Percentiles rank a stretch among this genome's conserved stretches.
Conservation (phyloP, 2,888 invertebrate genomes). For the Stenichneumon culpator region DNA sequence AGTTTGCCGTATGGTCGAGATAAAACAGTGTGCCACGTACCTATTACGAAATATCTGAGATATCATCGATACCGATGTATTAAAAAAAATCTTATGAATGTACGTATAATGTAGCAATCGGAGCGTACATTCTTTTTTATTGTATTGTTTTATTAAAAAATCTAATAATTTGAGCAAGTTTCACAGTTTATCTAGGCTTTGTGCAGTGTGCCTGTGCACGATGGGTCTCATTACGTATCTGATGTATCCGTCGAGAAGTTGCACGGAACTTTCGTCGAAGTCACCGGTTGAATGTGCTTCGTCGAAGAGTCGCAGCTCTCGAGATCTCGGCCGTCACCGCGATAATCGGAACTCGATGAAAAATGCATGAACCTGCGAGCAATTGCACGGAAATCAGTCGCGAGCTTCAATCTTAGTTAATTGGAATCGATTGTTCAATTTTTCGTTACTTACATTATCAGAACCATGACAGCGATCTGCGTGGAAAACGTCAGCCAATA, state of each 20-base stretch:
- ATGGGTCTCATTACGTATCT: too few relatives aligned
- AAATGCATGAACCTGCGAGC: constrained; percentile 83
- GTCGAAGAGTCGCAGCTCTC: constrained; percentile 33
- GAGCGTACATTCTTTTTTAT: too few relatives aligned
- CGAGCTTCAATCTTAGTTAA: not conserved
- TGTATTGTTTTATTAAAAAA: too few relatives aligned
- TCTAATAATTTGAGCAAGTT: too few relatives aligned
- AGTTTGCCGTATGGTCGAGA: too few relatives aligned
- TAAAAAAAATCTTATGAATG: too few relatives aligned
- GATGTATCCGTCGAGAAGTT: not conserved
- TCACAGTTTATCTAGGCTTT: too few relatives aligned
- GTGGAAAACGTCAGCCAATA: constrained; percentile 91
- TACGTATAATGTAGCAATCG: too few relatives aligned
- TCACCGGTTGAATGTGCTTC: not conserved
- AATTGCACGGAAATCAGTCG: constrained; percentile 40
- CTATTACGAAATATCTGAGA: too few relatives aligned
- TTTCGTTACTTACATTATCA: constrained; percentile 89
- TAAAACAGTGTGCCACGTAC: too few relatives aligned
- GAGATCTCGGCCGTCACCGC: constrained; percentile 67
- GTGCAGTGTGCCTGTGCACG: too few relatives aligned
- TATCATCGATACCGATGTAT: too few relatives aligned
- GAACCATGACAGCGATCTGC: constrained; percentile 89
- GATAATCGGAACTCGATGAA: constrained; percentile 78
- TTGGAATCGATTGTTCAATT: not conserved
- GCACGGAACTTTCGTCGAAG: not conserved